Conservation (phyloP, 2,888 invertebrate genomes). For the Lepidochitona cinerea region DNA sequence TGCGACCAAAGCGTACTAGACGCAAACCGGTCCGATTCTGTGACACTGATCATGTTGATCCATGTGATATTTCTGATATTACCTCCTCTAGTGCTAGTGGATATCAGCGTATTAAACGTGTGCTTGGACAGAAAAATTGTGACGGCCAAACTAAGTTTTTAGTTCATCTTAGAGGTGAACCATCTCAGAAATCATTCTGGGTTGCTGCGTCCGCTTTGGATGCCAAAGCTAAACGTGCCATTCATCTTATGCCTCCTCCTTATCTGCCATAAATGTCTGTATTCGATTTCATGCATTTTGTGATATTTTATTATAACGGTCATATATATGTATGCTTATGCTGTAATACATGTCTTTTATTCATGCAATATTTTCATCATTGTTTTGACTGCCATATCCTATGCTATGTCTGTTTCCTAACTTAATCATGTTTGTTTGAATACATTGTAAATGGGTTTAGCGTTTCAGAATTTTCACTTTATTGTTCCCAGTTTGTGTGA, state of each 20-base stretch:
- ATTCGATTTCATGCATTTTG: too few species aligned
- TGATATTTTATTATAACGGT: too few species aligned
- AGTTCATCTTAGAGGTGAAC: slow-evolving; percentile 24
- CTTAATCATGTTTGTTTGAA: too few species aligned
- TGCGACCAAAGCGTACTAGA: background rate
- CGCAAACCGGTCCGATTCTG: background rate
- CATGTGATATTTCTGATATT: background rate
- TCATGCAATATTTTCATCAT: too few species aligned
- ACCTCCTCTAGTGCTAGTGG: background rate
- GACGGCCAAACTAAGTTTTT: slow-evolving; percentile 20
- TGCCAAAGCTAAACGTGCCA: background rate
- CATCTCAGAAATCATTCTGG: slow-evolving; percentile 25
- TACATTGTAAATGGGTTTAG: too few species aligned
- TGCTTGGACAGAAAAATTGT: slow-evolving; percentile 25
- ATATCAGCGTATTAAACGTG: slow-evolving; percentile 17
- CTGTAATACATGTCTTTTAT: too few species aligned
- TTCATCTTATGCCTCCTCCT: background rate
- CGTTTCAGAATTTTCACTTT: too few species aligned
- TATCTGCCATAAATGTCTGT: background rate
- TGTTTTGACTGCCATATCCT: too few species aligned
- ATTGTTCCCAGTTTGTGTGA: too few species aligned
- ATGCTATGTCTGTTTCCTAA: too few species aligned
- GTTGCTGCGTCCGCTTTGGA: background rate
- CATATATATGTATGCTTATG: too few species aligned
- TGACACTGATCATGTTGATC: background rate